Evolutionary conservation across 2,113 vertebrate genomes (phyloP), one percentile per base, ranked within the genome.

Genomic region (Haplochromis vanheusdeni): DNA sequence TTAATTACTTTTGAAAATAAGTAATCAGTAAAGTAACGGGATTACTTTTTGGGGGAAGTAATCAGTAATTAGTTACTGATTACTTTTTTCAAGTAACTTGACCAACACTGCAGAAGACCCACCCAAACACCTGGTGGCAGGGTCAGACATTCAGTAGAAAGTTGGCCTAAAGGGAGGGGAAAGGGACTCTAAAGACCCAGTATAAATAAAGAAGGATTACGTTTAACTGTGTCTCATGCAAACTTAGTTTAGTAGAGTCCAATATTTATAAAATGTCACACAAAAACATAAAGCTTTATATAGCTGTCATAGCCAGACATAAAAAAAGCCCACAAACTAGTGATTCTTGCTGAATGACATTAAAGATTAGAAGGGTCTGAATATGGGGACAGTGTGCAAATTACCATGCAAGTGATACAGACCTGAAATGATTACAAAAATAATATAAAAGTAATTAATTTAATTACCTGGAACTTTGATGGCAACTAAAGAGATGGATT

Each of bases 181-280:
- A 70, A 68, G 65, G 8, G 5, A 14, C 7, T 26, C 68, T 26
- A 45, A 10, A 2, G 0, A 65, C 4, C 60, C 6, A 65, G 60
- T 65, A 65, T 35, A 65, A 65, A 65, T 65, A 65, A 37, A 37
- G 60, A 65, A 37, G n/a, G 33, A 65, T 65, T 65, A 37, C 21
- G 3, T 65, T 21, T 37, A 65, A 65, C 60, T 3, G 60, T 13
- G 4, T 65, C 19, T 65, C 60, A 65, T n/a, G 17, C 60, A 65
- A 65, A 13, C 17, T 12, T 37, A 8, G 33, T 65, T 37, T 37
- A 2, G 2, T 65, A 37, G 60, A 65, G 33, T 37, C 60, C 0
- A 65, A 65, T 37, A n/a, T 5, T 37, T 37, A 0, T 65, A 37
- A 0, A 65, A 65, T 37, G 6, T 37, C 60, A 37, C 19, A 37